Conservation (phyloP, 1,140 invertebrate genomes). For the Rhyacophila brunnea region DNA sequence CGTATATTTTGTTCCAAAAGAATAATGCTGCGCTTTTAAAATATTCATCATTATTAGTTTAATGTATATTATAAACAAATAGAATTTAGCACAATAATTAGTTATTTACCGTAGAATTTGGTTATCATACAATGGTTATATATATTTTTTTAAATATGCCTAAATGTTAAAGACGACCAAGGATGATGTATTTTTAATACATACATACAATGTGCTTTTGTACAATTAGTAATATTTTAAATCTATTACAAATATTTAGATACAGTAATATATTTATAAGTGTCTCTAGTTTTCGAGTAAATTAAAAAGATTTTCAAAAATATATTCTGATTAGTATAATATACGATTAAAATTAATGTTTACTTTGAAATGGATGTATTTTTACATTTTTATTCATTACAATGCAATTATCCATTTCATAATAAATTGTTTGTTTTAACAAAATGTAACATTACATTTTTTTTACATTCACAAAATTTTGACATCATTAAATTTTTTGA, state of each 20-base stretch:
- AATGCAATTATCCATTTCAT: not conserved
- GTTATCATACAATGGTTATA: not conserved
- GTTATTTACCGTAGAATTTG: too few relatives aligned
- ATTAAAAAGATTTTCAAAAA: constrained; percentile 6
- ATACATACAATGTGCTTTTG: not conserved
- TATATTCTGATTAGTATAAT: not conserved
- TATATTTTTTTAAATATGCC: too few relatives aligned
- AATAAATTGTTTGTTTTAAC: not conserved
- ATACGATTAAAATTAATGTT: not conserved
- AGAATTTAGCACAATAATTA: too few relatives aligned
- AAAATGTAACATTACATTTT: too few relatives aligned
- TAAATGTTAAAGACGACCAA: not conserved
- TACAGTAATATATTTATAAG: not conserved
- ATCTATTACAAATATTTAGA: not conserved
- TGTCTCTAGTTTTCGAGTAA: not conserved
- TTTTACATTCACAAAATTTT: too few relatives aligned
- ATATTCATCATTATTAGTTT: too few relatives aligned
- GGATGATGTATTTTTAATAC: too few relatives aligned
- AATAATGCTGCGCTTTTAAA: too few relatives aligned
- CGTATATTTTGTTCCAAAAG: too few relatives aligned
- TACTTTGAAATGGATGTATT: not conserved
- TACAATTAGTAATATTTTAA: not conserved
- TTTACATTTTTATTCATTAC: not conserved
- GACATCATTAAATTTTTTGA: too few relatives aligned
- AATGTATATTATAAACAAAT: too few relatives aligned